Evolutionary conservation across 2,888 invertebrate genomes (phyloP).

Genomic region (Tipula lateralis): DNA sequence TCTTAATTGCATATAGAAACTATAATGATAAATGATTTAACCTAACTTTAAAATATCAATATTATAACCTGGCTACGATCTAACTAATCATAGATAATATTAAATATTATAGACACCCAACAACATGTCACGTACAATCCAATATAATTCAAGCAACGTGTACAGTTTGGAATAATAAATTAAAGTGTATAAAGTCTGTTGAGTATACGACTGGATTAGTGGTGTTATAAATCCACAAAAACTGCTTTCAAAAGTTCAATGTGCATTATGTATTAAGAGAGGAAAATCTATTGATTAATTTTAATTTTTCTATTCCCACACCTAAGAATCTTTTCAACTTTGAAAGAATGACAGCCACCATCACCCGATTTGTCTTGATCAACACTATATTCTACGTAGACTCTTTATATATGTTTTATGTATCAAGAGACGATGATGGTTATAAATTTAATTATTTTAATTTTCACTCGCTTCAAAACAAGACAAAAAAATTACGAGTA

Average conservation of each 20-base stretch:
- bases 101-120: not conserved
- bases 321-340: not conserved
- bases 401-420: not conserved
- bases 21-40: no score
- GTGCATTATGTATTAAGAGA: not conserved
- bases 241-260: not conserved
- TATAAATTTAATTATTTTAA: slow-evolving; percentile 24
- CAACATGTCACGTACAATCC: not conserved
- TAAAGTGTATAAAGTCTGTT: not conserved
- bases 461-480: not conserved
- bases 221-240: not conserved
- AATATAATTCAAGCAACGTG: not conserved
- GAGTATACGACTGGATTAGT: not conserved
- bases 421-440: not conserved
- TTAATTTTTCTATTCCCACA: not conserved
- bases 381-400: not conserved
- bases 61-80: no score
- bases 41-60: no score
- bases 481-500: not conserved
- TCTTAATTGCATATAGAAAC: no score
- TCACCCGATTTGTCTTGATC: not conserved
- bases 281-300: not conserved
- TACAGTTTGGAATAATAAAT: not conserved
- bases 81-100: no score
- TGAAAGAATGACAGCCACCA: not conserved